A percentile compares a stretch with the other conserved stretches of the same genome.
Conservation (phyloP, 2,113 vertebrate species). For the Oostethus manadensis region DNA sequence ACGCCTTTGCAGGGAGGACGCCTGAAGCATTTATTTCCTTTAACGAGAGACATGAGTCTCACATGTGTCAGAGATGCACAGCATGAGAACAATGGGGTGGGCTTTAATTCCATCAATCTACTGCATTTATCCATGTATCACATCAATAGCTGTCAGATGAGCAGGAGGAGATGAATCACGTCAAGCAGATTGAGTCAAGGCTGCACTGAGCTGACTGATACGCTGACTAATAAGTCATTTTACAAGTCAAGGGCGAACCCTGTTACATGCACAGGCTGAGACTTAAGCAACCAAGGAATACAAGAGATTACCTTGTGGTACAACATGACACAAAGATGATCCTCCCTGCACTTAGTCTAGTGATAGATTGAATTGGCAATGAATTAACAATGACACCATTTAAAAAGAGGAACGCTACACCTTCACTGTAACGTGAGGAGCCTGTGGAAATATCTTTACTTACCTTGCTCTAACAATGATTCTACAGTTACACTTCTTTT, state of each 20-base stretch:
- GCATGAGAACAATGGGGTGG: conserved; percentile 62
- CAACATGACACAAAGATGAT: conserved; percentile 48
- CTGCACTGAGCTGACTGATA: conserved; percentile 29
- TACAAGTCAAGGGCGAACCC: conserved; percentile 34
- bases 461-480: conserved; percentile 57
- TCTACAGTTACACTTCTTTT: conserved; percentile 38
- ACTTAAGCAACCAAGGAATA: conserved; percentile 31
- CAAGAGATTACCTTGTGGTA: conserved; percentile 43
- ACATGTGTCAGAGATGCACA: conserved; percentile 64
- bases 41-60: conserved; percentile 72
- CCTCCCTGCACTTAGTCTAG: conserved; percentile 45
- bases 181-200: conserved; percentile 36
- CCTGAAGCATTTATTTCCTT: conserved; percentile 66
- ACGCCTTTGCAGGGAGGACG: conserved; percentile 46
- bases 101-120: conserved; percentile 63
- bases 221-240: conserved; percentile 33
- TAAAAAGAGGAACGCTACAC: conserved; percentile 60
- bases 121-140: conserved; percentile 62
- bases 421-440: conserved; percentile 48
- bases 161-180: conserved; percentile 58
- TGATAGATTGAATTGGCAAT: conserved; percentile 59
- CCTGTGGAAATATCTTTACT: conserved; percentile 61
- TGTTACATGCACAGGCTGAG: conserved; percentile 14
- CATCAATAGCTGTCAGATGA: conserved; percentile 66
- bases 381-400: conserved; percentile 66